Evolutionary conservation across 2,113 vertebrate genomes (phyloP).

Genomic region (Aplodontia rufa): DNA sequence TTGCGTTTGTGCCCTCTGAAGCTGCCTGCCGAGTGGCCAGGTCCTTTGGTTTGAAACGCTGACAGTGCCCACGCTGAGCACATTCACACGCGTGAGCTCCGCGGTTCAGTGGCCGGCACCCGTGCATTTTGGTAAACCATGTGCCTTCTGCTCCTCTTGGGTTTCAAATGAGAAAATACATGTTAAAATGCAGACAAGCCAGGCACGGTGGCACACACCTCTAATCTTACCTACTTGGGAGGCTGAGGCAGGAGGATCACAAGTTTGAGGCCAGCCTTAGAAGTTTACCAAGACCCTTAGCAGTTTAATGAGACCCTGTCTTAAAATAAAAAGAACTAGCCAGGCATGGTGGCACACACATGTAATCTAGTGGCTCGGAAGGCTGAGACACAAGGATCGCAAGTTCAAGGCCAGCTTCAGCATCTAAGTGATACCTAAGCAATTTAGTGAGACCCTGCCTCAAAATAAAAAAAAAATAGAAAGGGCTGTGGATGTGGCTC

Average conservation of each 20-base stretch:
- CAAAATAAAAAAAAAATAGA: neutral
- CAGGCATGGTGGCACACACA: neutral
- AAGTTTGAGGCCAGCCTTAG: no score
- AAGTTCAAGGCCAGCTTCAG: neutral
- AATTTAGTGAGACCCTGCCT: neutral
- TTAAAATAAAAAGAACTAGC: no score
- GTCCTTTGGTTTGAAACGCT: neutral
- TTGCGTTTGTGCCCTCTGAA: neutral
- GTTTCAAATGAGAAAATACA: neutral
- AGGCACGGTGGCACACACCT: no score
- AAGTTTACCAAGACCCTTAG: no score
- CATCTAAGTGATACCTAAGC: neutral
- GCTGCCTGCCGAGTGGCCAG: neutral
- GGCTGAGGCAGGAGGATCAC: no score
- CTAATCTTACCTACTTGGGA: no score
- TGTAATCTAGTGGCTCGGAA: neutral
- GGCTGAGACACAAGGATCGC: neutral
- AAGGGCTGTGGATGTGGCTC: neutral
- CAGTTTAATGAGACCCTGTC: no score
- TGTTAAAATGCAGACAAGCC: neutral
- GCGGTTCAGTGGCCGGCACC: neutral
- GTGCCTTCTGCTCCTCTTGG: neutral
- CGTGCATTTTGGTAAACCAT: neutral
- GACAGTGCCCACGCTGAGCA: fast-evolving
- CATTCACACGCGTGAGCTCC: fast-evolving